Base-by-base conservation (phyloP, 2,113 vertebrate species). In the Hydrolagus affinis region DNA sequence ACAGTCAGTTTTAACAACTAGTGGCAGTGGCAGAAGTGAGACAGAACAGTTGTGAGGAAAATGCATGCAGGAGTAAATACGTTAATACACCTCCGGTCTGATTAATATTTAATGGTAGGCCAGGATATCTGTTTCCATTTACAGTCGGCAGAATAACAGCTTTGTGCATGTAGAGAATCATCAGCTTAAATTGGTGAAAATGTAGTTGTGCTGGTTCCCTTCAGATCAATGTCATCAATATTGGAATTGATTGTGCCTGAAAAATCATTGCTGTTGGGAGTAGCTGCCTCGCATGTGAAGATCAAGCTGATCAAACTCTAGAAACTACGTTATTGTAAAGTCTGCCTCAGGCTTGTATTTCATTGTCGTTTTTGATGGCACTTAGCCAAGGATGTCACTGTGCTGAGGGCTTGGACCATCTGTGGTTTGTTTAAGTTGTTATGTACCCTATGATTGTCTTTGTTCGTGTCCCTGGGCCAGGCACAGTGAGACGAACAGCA, bases 21-120 rank as follows among this genome's bases (percentile, higher is more conserved):
- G 60, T 32, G 8, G 21, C 78, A 83, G 10, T 30, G 17, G 78
- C 60, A 19, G 9, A 10, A 15, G 77, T 1, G 17, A 15, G 2
- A 6, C 23, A 17, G 11, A 25, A n/a, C 14, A 60, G 11, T 59
- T 60, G 15, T 30, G 30, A 64, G 17, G 23, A 66, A 30, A 8
- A 21, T 17, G 30, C 17, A 2, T 66, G 60, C 60, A 62, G 28
- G 9, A 14, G n/a, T 17, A 14, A 62, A 62, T 19, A 15, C 9
- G 15, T 12, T 64, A 62, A 4, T 10, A 1, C 11, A 12, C 15
- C 77, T 80, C 14, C 32, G 57, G 28, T 59, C 23, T 25, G 23
- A 66, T 83, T 1, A 28, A 83, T 83, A 66, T 66, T 83, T 83
- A 19, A 66, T 30, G 11, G 8, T 83, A 62, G 62, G 78, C 62